phyloP scores from a whole-genome alignment of 2,113 vertebrate species.

The Vimba vimba region DNA sequence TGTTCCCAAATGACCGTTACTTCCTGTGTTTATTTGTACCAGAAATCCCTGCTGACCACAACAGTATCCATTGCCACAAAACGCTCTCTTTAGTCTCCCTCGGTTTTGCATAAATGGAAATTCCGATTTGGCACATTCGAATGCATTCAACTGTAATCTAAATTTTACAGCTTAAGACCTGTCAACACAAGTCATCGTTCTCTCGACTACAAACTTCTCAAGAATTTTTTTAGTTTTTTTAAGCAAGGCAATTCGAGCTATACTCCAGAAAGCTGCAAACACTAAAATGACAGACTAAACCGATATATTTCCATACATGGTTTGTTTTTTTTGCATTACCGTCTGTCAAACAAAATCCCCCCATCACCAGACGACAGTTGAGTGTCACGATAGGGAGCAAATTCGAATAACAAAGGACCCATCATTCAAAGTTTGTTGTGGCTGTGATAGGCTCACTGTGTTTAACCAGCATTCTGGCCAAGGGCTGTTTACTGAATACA shows the following conservation, averaged over 20 bases:
- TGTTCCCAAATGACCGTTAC: conserved; percentile 55
- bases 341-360: neutral
- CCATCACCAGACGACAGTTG: neutral
- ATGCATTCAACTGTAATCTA: conserved; percentile 40
- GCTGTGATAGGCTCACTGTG: conserved; percentile 1
- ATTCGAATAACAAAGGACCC: conserved; percentile 25
- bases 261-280: conserved; percentile 13
- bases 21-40: conserved; percentile 76
- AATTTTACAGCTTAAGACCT: conserved; percentile 40
- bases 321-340: conserved; percentile 14
- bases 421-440: conserved; percentile 41
- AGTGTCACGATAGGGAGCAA: neutral
- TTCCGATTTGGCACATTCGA: conserved; percentile 37
- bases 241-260: neutral
- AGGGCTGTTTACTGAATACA: conserved; percentile 37
- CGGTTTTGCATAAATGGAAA: conserved; percentile 34
- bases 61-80: conserved; percentile 56
- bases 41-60: conserved; percentile 63
- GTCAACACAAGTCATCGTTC: conserved; percentile 42
- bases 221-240: too few species aligned
- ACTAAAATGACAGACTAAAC: conserved; percentile 54
- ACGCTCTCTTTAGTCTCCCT: conserved; percentile 30
- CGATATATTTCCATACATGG: conserved; percentile 38
- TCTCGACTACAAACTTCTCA: conserved; percentile 49
- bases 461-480: conserved; percentile 20